Conservation (phyloP, 2,113 vertebrate species). For the Heteronetta atricapilla region DNA sequence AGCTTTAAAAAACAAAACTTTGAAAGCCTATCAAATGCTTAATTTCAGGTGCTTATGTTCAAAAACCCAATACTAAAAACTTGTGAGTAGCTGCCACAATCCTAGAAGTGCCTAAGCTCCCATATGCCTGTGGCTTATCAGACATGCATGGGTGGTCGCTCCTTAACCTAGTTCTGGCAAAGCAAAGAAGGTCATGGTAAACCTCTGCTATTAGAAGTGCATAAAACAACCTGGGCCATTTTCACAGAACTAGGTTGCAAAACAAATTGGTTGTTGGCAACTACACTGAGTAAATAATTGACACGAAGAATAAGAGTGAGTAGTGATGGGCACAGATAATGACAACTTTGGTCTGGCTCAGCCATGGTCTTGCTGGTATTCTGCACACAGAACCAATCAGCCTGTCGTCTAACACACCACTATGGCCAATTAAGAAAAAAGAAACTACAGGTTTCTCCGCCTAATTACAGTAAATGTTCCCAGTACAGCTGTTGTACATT, state of each 20-base stretch:
- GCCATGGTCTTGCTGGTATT: background rate
- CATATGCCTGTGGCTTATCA: background rate
- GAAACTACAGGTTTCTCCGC: slow-evolving; percentile 5
- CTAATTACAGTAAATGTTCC: slow-evolving; percentile 18
- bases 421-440: background rate
- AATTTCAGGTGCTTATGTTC: background rate
- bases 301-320: background rate
- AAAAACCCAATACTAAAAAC: background rate
- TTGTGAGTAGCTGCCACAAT: background rate
- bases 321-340: background rate
- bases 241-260: background rate
- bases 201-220: background rate
- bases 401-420: background rate
- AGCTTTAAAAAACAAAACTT: background rate
- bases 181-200: background rate
- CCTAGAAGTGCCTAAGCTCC: background rate
- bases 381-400: background rate
- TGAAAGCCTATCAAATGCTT: background rate
- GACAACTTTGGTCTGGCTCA: background rate
- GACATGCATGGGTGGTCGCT: background rate
- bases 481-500: background rate
- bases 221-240: background rate
- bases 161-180: background rate
- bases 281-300: background rate
- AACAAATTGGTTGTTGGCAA: background rate